These are phyloP conservation scores for Aphaenogaster floridana DNA, from an alignment of 1,140 invertebrate genomes.

Conservation along the genomic window DNA sequence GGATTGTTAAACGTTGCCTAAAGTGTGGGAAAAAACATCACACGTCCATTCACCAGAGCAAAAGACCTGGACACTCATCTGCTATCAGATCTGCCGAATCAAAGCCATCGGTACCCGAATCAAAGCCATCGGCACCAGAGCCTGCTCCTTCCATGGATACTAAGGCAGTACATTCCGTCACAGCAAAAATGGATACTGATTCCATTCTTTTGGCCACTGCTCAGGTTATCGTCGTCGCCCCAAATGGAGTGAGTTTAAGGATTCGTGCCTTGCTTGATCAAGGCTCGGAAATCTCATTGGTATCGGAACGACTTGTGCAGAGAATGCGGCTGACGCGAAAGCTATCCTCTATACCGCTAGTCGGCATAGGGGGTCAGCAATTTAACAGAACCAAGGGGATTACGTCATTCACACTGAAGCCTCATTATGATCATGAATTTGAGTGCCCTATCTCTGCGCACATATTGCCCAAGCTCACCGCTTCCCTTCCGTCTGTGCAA, in stretches of 20 bases:
- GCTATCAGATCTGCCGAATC: background rate
- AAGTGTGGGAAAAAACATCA: background rate
- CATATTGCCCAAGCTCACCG: background rate
- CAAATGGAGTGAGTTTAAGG: background rate
- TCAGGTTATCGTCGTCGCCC: background rate
- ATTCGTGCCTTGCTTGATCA: background rate
- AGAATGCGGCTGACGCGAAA: too few species aligned
- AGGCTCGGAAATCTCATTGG: background rate
- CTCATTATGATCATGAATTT: background rate
- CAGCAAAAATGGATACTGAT: too few species aligned
- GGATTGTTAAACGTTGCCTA: background rate
- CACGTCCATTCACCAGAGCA: background rate
- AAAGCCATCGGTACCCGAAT: background rate
- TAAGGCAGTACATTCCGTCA: background rate
- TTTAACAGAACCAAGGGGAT: background rate
- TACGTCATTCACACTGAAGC: background rate
- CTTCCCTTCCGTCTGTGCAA: background rate
- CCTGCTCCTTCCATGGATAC: background rate
- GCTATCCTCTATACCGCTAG: too few species aligned
- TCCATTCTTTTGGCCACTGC: background rate
- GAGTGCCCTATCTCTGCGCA: background rate
- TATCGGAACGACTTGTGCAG: background rate
- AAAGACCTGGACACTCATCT: background rate
- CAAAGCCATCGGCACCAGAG: background rate
- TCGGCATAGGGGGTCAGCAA: background rate